These are phyloP conservation scores for Heliothis virescens DNA, from an alignment of 1,140 invertebrate species.

Conservation along the genomic window DNA sequence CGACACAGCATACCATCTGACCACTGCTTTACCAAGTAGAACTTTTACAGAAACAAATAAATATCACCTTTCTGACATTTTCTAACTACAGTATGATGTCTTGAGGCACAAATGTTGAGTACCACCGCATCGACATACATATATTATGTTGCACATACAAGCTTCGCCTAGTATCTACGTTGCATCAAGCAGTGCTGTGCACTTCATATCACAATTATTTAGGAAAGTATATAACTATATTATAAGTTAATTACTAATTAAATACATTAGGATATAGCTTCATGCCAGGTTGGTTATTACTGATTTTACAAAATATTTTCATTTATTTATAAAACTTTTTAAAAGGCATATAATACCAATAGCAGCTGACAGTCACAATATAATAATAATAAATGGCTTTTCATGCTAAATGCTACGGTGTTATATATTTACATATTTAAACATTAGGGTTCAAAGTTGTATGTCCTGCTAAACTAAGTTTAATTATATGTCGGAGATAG, in stretches of 20 bases:
- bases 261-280: conserved; percentile 9
- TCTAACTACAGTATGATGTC: no score
- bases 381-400: background rate
- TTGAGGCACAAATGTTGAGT: background rate
- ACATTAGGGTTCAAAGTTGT: conserved; percentile 2
- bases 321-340: conserved; percentile 1
- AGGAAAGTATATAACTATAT: background rate
- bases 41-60: background rate
- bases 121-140: background rate
- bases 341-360: conserved; percentile 32
- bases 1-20: no score
- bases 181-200: conserved; percentile 43
- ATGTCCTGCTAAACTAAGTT: background rate
- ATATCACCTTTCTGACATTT: no score
- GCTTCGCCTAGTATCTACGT: conserved; percentile 44
- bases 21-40: no score
- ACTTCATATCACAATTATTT: conserved; percentile 13
- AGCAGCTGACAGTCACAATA: background rate
- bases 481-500: no score
- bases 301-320: background rate
- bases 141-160: conserved; percentile 27
- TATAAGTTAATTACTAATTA: background rate
- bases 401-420: conserved; percentile 42
- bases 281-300: conserved; percentile 28
- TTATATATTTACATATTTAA: background rate